These are phyloP conservation scores for Gracilinanus agilis DNA, from an alignment of 2,113 vertebrate species.

Conservation along the genomic window DNA sequence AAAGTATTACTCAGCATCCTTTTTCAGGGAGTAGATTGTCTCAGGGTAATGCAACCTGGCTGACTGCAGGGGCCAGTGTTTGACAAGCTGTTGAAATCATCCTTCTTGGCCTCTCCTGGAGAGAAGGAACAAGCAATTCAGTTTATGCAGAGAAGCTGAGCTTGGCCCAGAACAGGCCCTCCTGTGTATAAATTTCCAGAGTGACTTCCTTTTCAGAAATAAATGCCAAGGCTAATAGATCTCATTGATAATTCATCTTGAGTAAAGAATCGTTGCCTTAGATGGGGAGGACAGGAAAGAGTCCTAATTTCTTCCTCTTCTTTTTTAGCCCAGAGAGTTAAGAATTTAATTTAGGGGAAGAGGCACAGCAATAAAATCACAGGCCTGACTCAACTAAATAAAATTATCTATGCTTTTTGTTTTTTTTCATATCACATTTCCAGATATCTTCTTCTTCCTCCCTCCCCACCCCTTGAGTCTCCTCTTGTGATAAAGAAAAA, in stretches of 20 bases:
- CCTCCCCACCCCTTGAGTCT: background rate
- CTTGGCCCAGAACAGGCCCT: background rate
- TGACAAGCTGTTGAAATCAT: conserved; percentile 42
- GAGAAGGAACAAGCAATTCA: background rate
- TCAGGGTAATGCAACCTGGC: background rate
- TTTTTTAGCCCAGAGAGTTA: background rate
- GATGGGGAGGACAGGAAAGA: conserved; percentile 29
- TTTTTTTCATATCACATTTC: background rate
- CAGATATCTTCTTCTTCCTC: background rate
- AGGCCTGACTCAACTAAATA: conserved; percentile 1
- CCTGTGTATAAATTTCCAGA: background rate
- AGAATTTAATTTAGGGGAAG: conserved; percentile 30
- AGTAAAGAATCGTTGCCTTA: conserved; percentile 23
- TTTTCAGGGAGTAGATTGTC: background rate
- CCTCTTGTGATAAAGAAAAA: background rate
- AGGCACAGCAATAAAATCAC: background rate
- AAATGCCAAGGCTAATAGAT: conserved; percentile 12
- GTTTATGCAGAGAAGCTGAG: background rate
- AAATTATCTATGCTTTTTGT: background rate
- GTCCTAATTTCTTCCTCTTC: background rate
- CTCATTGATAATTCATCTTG: conserved; percentile 2
- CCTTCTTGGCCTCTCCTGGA: background rate
- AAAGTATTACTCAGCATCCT: background rate
- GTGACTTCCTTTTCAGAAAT: conserved; percentile 51
- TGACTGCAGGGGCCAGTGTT: conserved; percentile 72